A percentile compares a stretch with the other conserved stretches of the same genome.
phyloP scores from a whole-genome alignment of 2,797 vertebrate species.

The Coregonus suidteri region DNA sequence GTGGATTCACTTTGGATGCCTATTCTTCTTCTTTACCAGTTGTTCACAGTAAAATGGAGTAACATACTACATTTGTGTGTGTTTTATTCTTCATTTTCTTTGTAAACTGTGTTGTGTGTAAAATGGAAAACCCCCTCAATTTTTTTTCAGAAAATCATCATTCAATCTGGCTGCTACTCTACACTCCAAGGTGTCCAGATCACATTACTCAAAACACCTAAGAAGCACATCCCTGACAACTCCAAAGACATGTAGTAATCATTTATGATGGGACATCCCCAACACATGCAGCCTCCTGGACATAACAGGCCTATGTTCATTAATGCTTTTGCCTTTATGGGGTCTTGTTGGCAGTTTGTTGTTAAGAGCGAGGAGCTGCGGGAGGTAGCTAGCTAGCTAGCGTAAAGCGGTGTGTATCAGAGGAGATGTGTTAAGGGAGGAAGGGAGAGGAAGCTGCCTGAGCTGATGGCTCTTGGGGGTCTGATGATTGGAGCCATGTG shows the following conservation, averaged over 20 bases:
- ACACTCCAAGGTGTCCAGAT: too few relatives aligned
- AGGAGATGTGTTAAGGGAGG: conserved; percentile 48
- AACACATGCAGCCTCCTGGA: conserved; percentile 36
- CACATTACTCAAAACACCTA: too few relatives aligned
- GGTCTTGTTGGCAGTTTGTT: conserved; percentile 65
- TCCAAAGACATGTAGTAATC: conserved; percentile 56
- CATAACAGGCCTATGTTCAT: conserved; percentile 65
- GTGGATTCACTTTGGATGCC: neutral
- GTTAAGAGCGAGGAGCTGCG: conserved; percentile 58
- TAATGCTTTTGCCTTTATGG: conserved; percentile 17
- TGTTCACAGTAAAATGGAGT: neutral
- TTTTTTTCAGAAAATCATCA: too few relatives aligned
- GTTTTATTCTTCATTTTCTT: neutral
- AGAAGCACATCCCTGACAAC: conserved; percentile 45
- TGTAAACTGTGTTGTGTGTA: neutral
- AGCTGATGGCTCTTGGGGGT: conserved; percentile 57
- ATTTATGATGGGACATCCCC: conserved; percentile 48
- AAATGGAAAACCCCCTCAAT: too few relatives aligned
- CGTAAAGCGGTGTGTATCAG: conserved; percentile 49
- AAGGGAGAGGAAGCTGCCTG: conserved; percentile 55
- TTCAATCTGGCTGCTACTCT: too few relatives aligned
- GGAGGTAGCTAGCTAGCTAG: conserved; percentile 60
- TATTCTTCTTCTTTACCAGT: neutral
- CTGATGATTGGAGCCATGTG: conserved; percentile 73
- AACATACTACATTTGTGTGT: neutral